Base-by-base conservation (phyloP, 2,797 vertebrate species). In the Amblyopsis hoosieri region DNA sequence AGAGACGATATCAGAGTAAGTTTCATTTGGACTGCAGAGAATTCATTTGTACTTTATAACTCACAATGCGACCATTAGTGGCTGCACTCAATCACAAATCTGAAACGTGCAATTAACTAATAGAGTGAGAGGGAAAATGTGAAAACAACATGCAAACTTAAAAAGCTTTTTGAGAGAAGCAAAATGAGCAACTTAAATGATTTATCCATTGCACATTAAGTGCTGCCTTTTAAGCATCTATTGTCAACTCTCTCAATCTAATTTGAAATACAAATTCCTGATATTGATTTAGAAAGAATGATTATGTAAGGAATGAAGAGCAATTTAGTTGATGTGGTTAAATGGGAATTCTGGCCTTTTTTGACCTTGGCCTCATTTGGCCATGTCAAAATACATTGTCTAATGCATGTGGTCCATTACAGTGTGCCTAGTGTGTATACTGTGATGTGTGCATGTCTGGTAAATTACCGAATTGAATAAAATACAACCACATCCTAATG, bases 1-100 rank as follows among this genome's bases (percentile, higher is more conserved):
- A 75, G 83, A 90, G 74, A 76, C 79, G 74, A 78, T 85, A 89
- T 89, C 84, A 80, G 78, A 84, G 74, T 80, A 83, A 80, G 76
- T 87, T 91, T 86, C 83, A 84, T 88, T 89, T 87, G 80, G 85
- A 81, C 79, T 77, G 82, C 83, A 67, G 84, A 87, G 71, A 87
- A 87, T 87, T 88, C 68, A 87, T 89, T 88, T 86, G 86, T 87
- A 84, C 77, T 88, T 89, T 89, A 88, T 85, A 85, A 88, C 83
- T 85, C 81, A 79, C 87, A 82, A 82, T 80, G 70, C 78, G 75
- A 80, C 82, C 80, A 89, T 89, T 87, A 87, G 77, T 64, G 68
- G 79, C 66, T 68, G 78, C 74, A 74, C 78, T 87, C 81, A 75
- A 85, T 91, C 86, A 85, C 72, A 79, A 68, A 69, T 71, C 82